Evolutionary conservation across 2,888 invertebrate species (phyloP).

Genomic region (Cephus rjabovi): DNA sequence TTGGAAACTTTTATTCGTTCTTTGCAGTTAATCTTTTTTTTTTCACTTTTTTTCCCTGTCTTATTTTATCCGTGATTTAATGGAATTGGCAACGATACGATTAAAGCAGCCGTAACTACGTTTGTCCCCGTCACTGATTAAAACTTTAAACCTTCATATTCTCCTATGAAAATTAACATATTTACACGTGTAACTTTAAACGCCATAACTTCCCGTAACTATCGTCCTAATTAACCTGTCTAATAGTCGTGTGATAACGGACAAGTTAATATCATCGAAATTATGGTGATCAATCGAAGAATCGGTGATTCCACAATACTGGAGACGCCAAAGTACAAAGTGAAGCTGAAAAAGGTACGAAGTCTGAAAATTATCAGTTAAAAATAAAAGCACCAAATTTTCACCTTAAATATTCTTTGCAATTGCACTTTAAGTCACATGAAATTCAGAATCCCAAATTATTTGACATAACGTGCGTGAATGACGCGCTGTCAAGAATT

Average conservation of each 20-base stretch:
- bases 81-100: background rate
- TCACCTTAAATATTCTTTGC: no score
- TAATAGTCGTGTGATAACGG: background rate
- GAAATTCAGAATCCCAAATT: background rate
- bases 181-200: background rate
- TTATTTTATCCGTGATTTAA: background rate
- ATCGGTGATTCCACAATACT: constrained; percentile 31
- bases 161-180: background rate
- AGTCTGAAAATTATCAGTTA: background rate
- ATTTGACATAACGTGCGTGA: constrained; percentile 19
- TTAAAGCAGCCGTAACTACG: background rate
- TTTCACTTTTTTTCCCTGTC: background rate
- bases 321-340: constrained; percentile 25
- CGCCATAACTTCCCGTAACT: background rate
- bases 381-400: background rate
- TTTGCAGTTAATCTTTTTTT: background rate
- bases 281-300: constrained; percentile 37
- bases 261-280: background rate
- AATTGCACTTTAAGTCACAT: no score
- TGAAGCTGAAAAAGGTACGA: constrained; percentile 39
- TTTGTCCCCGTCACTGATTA: background rate
- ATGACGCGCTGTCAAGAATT: constrained; percentile 24
- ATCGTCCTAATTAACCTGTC: background rate
- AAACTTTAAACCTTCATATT: background rate
- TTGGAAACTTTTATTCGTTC: background rate